phyloP scores from a whole-genome alignment of 2,113 vertebrate genomes.

The Ivindomyrus marchei region DNA sequence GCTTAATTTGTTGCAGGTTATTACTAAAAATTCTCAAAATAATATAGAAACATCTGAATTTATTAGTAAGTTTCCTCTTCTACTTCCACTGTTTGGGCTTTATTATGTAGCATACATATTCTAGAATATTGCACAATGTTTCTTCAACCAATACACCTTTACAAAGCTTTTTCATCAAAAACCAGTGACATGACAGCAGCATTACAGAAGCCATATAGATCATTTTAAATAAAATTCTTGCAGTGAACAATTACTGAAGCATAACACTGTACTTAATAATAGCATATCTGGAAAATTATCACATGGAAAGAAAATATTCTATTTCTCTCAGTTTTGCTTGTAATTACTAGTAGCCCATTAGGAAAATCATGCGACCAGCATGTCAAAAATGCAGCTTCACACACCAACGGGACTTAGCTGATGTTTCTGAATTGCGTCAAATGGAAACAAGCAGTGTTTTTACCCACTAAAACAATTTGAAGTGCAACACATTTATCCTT shows the following conservation, averaged over 20 bases:
- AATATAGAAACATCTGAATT: background rate
- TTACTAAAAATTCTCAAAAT: background rate
- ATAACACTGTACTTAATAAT: background rate
- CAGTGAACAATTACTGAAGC: background rate
- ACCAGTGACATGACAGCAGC: background rate
- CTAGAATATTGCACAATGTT: background rate
- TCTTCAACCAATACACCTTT: background rate
- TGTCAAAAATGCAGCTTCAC: constrained; percentile 1
- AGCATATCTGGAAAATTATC: background rate
- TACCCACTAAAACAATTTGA: background rate
- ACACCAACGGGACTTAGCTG: background rate
- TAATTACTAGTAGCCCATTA: background rate
- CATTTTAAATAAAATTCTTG: background rate
- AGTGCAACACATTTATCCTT: background rate
- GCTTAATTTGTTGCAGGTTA: background rate
- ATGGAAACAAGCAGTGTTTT: background rate
- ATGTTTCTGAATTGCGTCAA: background rate
- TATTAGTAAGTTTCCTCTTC: background rate
- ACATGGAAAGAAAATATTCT: background rate
- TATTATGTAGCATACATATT: background rate
- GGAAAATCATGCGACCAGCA: background rate
- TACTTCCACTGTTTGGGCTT: background rate
- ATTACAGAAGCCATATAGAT: background rate
- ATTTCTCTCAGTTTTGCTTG: background rate
- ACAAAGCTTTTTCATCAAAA: background rate